A percentile compares a stretch with the other conserved stretches of the same genome.
phyloP scores from a whole-genome alignment of 1,140 invertebrate genomes.

The Cepaea nemoralis region DNA sequence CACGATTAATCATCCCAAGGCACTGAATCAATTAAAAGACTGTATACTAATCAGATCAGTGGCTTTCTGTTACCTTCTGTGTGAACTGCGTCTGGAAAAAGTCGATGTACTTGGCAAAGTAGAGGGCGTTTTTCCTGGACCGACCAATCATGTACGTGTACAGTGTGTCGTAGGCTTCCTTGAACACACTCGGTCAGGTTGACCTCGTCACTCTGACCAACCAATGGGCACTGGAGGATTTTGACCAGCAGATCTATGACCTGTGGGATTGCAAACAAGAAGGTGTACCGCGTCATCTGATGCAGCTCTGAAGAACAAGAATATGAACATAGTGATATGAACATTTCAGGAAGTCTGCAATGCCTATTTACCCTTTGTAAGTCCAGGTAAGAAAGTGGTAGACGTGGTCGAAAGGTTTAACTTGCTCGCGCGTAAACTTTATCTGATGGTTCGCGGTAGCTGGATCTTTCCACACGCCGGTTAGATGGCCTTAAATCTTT shows the following conservation, averaged over 20 bases:
- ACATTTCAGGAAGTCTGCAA: no score
- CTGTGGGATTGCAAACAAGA: constrained; percentile 43
- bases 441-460: no score
- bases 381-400: no score
- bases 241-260: constrained; percentile 70
- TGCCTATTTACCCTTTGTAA: no score
- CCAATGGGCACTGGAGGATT: constrained; percentile 65
- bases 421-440: no score
- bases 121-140: constrained; percentile 71
- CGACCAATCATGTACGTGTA: constrained; percentile 72
- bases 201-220: constrained; percentile 64
- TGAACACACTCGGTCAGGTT: constrained; percentile 69
- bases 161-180: constrained; percentile 70
- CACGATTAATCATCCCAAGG: no score
- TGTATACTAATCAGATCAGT: no score
- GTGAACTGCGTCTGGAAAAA: constrained; percentile 72
- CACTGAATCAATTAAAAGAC: neutral
- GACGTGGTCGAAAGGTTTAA: no score
- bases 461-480: no score
- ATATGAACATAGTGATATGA: no score
- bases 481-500: no score
- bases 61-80: constrained; percentile 60
- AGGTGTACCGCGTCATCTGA: neutral
- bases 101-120: constrained; percentile 73
- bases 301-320: no score